phyloP scores from a whole-genome alignment of 2,888 invertebrate species.

The Apotomis betuletana region DNA sequence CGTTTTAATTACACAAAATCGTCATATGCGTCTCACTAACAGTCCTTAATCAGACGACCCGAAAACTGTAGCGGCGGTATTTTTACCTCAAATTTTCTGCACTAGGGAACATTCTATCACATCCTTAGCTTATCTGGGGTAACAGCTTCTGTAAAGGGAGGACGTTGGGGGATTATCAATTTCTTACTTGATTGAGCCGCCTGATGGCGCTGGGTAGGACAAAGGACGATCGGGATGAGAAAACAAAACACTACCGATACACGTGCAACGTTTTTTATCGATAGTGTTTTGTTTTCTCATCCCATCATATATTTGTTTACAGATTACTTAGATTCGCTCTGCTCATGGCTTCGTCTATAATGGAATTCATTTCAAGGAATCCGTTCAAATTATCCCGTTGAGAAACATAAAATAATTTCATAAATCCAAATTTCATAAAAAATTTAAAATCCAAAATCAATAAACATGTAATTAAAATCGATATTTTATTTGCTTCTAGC shows the following conservation, averaged over 20 bases:
- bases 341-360: too few relatives aligned
- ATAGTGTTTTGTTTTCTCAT: too few relatives aligned
- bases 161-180: slow-evolving; percentile 71
- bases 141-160: slow-evolving; percentile 62
- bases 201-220: slow-evolving; percentile 75
- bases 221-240: slow-evolving; percentile 63
- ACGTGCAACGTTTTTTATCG: too few relatives aligned
- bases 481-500: too few relatives aligned
- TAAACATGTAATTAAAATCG: too few relatives aligned
- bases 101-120: slow-evolving; percentile 64
- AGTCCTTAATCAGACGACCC: slow-evolving; percentile 10
- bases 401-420: too few relatives aligned
- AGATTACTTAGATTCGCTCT: too few relatives aligned
- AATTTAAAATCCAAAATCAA: too few relatives aligned
- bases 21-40: neutral
- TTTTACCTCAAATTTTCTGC: slow-evolving; percentile 60
- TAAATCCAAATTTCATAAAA: too few relatives aligned
- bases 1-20: neutral
- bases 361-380: too few relatives aligned
- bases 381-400: too few relatives aligned
- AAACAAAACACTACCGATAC: slow-evolving; percentile 50
- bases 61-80: slow-evolving; percentile 50
- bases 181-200: slow-evolving; percentile 79
- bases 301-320: too few relatives aligned
- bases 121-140: slow-evolving; percentile 69